Base-by-base conservation (phyloP, 30 jellyfish, hydroid and myxozoan genomes). In the Rhopilema esculentum region DNA sequence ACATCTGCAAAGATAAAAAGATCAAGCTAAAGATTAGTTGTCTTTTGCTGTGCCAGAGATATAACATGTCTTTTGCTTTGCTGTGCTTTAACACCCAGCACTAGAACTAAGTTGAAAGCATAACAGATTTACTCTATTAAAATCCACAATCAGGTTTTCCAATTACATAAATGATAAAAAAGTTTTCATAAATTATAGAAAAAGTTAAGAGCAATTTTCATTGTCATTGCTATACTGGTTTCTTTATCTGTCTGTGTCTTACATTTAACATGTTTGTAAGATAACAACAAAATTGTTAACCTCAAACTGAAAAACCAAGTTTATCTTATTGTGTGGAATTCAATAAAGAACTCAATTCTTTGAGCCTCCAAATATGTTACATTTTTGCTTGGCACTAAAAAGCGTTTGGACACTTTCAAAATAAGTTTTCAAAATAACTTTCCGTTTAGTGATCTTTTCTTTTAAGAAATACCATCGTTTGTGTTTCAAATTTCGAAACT, bases 1-100 rank as follows among this genome's bases (percentile, higher is more conserved):
- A 91, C 18, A 50, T 67, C 92, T 84, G 49, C 48, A 29, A 72
- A 50, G 57, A 83, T 20, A 0, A 26, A 83, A 75, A 49, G 48
- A 16, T 20, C 15, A 69, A 27, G 23, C 17, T 17, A 20, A 66
- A 15, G 24, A 66, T 15, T 22, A 66, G 67, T 20, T 51, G 67
- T 15, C 16, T 15, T 15, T 51, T 16, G 67, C 67, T 15, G 20
- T 16, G 67, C 16, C 67, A 51, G 20, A 51, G 20, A 51, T 51
- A 20, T 51, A 20, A 51, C 20, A n/a, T n/a, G n/a, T n/a, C n/a
- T n/a, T n/a, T n/a, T n/a, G n/a, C n/a, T n/a, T n/a, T n/a, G n/a
- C n/a, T n/a, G n/a, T n/a, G n/a, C n/a, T n/a, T n/a, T n/a, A n/a
- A n/a, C n/a, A n/a, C n/a, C n/a, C n/a, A n/a, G n/a, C n/a, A n/a